Percentiles rank a stretch among this genome's conserved stretches.
Evolutionary conservation across 1,140 invertebrate genomes (phyloP).

Genomic region (Drosophila prosaltans): DNA sequence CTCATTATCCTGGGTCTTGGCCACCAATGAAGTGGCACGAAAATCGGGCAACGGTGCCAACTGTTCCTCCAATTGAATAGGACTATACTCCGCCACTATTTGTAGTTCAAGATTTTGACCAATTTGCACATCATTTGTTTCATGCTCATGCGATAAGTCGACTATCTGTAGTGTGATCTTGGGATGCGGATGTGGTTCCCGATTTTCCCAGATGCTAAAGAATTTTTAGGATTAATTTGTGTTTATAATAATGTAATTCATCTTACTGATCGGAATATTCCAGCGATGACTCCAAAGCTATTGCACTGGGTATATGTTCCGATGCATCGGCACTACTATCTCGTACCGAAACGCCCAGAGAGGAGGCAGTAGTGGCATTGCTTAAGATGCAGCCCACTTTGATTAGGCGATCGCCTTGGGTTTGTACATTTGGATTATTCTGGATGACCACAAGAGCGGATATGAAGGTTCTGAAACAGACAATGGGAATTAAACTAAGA

Average conservation of each 20-base stretch:
- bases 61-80: slow-evolving; percentile 52
- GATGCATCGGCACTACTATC: slow-evolving; percentile 49
- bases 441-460: slow-evolving; percentile 87
- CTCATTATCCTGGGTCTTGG: slow-evolving; percentile 83
- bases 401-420: slow-evolving; percentile 87
- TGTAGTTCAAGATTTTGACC: slow-evolving; percentile 77
- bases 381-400: slow-evolving; percentile 86
- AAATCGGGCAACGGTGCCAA: slow-evolving; percentile 72
- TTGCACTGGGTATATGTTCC: slow-evolving; percentile 68
- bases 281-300: slow-evolving; percentile 74
- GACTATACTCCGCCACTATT: slow-evolving; percentile 70
- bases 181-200: slow-evolving; percentile 48
- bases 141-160: slow-evolving; percentile 72
- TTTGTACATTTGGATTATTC: slow-evolving; percentile 87
- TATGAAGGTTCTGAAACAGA: slow-evolving; percentile 84
- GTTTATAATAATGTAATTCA: background rate
- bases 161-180: slow-evolving; percentile 73
- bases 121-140: slow-evolving; percentile 78
- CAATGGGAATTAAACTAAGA: background rate
- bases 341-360: slow-evolving; percentile 20
- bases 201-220: background rate
- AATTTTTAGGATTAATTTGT: background rate
- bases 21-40: slow-evolving; percentile 73
- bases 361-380: slow-evolving; percentile 49
- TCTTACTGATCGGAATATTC: slow-evolving; percentile 71